Base-by-base conservation (phyloP, 2,888 invertebrate species). In the Lysandra coridon region DNA sequence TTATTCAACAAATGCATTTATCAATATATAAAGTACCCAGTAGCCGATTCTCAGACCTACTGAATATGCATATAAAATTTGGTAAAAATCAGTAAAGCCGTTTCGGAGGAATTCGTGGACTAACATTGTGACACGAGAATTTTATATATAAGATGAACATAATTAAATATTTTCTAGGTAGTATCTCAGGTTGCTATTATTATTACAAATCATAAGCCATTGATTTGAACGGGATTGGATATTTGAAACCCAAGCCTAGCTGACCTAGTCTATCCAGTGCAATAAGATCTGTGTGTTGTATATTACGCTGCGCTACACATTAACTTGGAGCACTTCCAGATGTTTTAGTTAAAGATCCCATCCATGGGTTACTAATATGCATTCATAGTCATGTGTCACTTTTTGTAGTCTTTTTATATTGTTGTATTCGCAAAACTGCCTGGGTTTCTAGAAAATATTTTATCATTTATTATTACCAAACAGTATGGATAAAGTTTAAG, bases 311-410 rank as follows among this genome's bases (percentile, higher is more conserved):
- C 75, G 80, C 81, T 81, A 80, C 83, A 84, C 83, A 81, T 82
- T 80, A 78, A 82, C 81, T 84, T 84, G 83, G 84, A 82, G 78
- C 69, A 49, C 53, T 80, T 83, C 84, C 84, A 84, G 80, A 57
- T 78, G 81, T 83, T 84, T 83, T 83, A 81, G 82, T 81, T 82
- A 80, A 81, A 79, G 79, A 82, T 82, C 82, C 80, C 82, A 78
- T 81, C 80, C 80, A 74, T 79, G 79, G 69, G 57, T 57, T 78
- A 49, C 77, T 73, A 76, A 53, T 6, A 30, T 78, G 23, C 14
- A 44, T 76, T 44, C 69, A 57, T 17, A 73, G 57, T 74, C 23
- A 33, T 7, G 44, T 14, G 14, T 10, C 33, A 69, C 44, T 30
- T 64, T 17, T n/a, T 62, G 23, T 62, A 17, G 7, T 62, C 23